These are phyloP conservation scores for Rhamphomyia laevipes DNA, from an alignment of 2,888 invertebrate genomes.

Conservation along the genomic window DNA sequence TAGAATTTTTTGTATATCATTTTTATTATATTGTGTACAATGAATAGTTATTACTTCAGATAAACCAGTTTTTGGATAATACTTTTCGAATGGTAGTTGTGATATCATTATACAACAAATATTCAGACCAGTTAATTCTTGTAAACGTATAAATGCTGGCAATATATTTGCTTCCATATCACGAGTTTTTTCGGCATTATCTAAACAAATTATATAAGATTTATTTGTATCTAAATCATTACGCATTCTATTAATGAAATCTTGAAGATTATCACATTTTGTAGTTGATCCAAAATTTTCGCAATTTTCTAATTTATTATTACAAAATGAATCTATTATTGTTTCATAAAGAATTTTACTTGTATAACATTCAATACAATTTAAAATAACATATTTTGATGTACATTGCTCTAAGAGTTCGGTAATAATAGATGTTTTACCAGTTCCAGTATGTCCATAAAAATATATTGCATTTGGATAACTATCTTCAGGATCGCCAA, in stretches of 20 bases:
- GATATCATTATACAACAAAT: slow-evolving; percentile 66
- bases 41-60: slow-evolving; percentile 59
- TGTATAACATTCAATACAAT: slow-evolving; percentile 74
- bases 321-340: slow-evolving; percentile 49
- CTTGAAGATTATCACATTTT: slow-evolving; percentile 59
- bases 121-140: slow-evolving; percentile 58
- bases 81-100: slow-evolving; percentile 72
- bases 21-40: slow-evolving; percentile 71
- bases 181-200: slow-evolving; percentile 69
- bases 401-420: slow-evolving; percentile 45
- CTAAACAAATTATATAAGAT: slow-evolving; percentile 57
- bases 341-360: slow-evolving; percentile 65
- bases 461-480: slow-evolving; percentile 60
- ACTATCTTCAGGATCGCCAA: slow-evolving; percentile 44
- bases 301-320: slow-evolving; percentile 29
- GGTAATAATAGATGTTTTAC: slow-evolving; percentile 62
- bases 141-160: slow-evolving; percentile 57
- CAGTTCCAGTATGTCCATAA: slow-evolving; percentile 73
- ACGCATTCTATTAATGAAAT: slow-evolving; percentile 46
- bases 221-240: slow-evolving; percentile 22
- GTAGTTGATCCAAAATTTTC: slow-evolving; percentile 30
- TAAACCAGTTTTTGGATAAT: slow-evolving; percentile 54
- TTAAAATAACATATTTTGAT: slow-evolving; percentile 48
- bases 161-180: slow-evolving; percentile 63
- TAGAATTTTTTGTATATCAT: slow-evolving; percentile 47